Evolutionary conservation across 2,888 invertebrate species (phyloP).

Genomic region (Agrotis clavis): DNA sequence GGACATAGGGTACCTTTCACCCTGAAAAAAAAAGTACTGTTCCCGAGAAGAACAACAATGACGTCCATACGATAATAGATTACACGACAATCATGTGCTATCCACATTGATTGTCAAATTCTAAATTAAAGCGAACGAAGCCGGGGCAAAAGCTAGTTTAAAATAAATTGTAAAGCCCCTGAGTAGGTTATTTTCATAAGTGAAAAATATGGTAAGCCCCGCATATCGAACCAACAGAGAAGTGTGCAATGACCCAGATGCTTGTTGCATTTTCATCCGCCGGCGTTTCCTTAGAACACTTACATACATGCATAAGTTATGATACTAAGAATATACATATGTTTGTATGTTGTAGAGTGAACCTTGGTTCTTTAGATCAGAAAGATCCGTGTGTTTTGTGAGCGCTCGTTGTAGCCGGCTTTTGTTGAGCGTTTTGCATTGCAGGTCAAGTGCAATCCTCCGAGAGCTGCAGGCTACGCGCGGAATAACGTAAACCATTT

Average conservation of each 20-base stretch:
- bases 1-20: no score
- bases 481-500: slow-evolving; percentile 72
- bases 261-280: slow-evolving; percentile 64
- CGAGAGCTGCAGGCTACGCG: slow-evolving; percentile 76
- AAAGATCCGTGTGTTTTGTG: slow-evolving; percentile 69
- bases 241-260: slow-evolving; percentile 73
- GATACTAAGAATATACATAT: slow-evolving; percentile 48
- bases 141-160: no score
- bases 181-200: slow-evolving; percentile 38
- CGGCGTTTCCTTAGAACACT: slow-evolving; percentile 64
- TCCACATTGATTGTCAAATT: no score
- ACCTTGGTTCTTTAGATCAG: slow-evolving; percentile 69
- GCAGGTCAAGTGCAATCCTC: slow-evolving; percentile 86
- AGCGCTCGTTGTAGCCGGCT: slow-evolving; percentile 69
- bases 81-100: no score
- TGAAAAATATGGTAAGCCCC: slow-evolving; percentile 39
- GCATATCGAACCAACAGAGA: slow-evolving; percentile 53
- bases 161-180: background rate
- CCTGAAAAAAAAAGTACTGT: no score
- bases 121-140: no score
- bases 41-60: no score
- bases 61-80: no score
- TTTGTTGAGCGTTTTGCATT: slow-evolving; percentile 82
- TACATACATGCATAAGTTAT: slow-evolving; percentile 56
- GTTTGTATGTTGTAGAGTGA: slow-evolving; percentile 45